phyloP scores from a whole-genome alignment of 2,888 invertebrate species.

The Stramonita haemastoma region DNA sequence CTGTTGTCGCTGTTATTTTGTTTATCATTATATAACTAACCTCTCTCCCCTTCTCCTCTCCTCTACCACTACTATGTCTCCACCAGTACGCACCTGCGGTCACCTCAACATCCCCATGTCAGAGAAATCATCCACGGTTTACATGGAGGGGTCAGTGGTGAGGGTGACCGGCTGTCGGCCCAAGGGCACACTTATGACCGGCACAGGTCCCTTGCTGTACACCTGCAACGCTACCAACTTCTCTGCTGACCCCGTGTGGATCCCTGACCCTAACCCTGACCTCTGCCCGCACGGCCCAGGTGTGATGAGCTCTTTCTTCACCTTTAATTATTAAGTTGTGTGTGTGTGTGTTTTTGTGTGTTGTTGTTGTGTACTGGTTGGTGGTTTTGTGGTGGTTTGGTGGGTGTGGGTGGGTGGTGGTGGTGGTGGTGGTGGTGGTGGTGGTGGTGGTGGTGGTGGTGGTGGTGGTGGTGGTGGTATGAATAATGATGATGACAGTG shows the following conservation, averaged over 20 bases:
- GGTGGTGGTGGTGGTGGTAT: too few relatives aligned
- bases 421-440: background rate
- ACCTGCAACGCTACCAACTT: background rate
- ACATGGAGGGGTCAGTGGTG: slow-evolving; percentile 55
- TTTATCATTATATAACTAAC: too few relatives aligned
- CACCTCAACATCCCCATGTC: slow-evolving; percentile 57
- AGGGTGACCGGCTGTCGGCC: slow-evolving; percentile 58
- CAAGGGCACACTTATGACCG: background rate
- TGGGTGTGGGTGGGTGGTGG: background rate
- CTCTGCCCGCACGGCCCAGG: slow-evolving; percentile 10
- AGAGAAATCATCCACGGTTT: slow-evolving; percentile 54
- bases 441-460: too few relatives aligned
- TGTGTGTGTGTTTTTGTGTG: background rate
- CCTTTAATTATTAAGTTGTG: background rate
- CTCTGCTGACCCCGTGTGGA: background rate
- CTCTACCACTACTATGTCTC: background rate
- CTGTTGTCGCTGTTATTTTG: too few relatives aligned
- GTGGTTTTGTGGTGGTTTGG: too few relatives aligned
- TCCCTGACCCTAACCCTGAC: background rate
- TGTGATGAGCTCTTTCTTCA: background rate
- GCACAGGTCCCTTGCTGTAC: slow-evolving; percentile 18
- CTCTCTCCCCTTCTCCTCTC: background rate
- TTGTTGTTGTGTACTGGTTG: background rate
- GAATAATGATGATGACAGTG: too few relatives aligned
- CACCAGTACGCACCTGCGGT: slow-evolving; percentile 57